Base-by-base conservation (phyloP, 1,140 invertebrate species). In the Pseudomyrmex sp. region DNA sequence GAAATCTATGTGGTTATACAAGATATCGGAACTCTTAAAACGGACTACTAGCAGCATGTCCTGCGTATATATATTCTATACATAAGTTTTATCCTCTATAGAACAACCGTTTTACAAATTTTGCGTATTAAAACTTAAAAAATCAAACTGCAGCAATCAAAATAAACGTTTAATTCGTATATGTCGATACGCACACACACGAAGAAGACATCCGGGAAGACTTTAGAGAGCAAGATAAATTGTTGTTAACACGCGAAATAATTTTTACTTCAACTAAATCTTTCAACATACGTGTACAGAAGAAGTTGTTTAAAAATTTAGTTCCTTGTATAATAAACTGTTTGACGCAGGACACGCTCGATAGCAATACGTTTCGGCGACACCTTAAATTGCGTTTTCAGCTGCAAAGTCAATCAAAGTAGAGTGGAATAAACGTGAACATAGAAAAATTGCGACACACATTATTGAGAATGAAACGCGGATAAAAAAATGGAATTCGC, bases 361-460 rank as follows among this genome's bases (percentile, higher is more conserved):
- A 46, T 79, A 68, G 46, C 69, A 83, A 83, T 58, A 61, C 61
- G 69, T 62, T 66, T 56, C 48, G 46, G 76, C 44, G 35, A 12
- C 15, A 48, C 72, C 68, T 56, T 69, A 59, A 87, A 73, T 72
- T 79, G 84, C 44, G 63, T 84, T 85, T 90, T 35, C 35, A 90
- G 61, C 90, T 90, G 91, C 87, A 91, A 92, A 91, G 88, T 88
- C 85, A 91, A 91, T 84, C 73, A 88, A 61, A 59, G 56, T 82
- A 82, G 73, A 74, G n/a, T 63, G 72, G 35, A 15, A 86, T 56
- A 56, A 56, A 5, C n/a, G 59, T 62, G 63, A 68, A 70, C 52
- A 70, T 79, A 70, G 52, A 79, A 79, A 79, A 79, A 59, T 18
- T 70, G 59, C 20, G 44, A 79, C 15, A 79, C 15, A 44, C 35